Evolutionary conservation across 2,113 vertebrate species (phyloP).

Genomic region (Mirza zaza): DNA sequence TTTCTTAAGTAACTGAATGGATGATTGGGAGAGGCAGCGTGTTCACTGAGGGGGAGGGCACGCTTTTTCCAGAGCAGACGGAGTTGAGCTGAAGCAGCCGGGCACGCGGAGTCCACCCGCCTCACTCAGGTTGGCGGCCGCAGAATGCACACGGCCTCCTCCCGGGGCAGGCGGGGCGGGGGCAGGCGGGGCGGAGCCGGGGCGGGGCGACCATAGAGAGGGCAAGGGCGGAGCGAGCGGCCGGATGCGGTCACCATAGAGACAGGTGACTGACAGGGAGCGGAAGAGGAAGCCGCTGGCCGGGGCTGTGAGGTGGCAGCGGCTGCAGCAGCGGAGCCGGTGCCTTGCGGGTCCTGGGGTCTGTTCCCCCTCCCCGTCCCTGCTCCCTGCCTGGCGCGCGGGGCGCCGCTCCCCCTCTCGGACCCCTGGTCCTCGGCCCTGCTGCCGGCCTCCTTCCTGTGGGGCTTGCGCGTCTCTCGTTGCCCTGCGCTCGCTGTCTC

Average conservation of each 20-base stretch:
- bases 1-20: neutral
- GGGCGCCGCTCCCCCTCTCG: neutral
- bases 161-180: accelerated
- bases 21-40: neutral
- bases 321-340: constrained; percentile 9
- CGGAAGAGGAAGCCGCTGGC: constrained; percentile 76
- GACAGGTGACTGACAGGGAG: constrained; percentile 51
- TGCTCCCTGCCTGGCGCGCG: neutral
- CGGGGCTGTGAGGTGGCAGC: constrained; percentile 80
- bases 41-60: neutral
- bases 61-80: neutral
- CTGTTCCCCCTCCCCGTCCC: constrained; percentile 1
- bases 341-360: neutral
- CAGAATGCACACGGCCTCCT: accelerated
- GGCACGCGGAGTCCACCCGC: neutral
- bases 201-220: constrained; percentile 9
- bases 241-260: constrained; percentile 76
- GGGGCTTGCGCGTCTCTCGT: neutral
- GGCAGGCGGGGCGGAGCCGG: accelerated
- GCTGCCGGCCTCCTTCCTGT: neutral
- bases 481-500: neutral
- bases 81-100: accelerated
- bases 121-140: accelerated
- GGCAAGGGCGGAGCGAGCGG: neutral
- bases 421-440: neutral